Evolutionary conservation across 1,140 invertebrate genomes (phyloP).

Genomic region (Eurosta solidaginis): DNA sequence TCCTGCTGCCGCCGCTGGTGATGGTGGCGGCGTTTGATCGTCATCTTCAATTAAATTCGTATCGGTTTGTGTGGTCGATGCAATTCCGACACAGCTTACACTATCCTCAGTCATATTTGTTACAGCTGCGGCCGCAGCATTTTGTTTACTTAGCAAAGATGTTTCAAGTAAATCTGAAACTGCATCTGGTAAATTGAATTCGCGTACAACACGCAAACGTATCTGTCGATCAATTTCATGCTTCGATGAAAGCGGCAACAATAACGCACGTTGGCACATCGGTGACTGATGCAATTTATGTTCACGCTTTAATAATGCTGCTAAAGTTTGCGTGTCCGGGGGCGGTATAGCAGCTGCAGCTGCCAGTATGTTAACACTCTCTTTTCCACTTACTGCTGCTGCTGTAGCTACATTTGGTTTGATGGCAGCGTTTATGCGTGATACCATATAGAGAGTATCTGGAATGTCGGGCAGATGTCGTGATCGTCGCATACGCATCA

Average conservation of each 20-base stretch:
- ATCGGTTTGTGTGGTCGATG: constrained; percentile 31
- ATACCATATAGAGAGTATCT: constrained; percentile 92
- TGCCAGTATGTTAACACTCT: constrained; percentile 67
- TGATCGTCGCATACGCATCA: constrained; percentile 73
- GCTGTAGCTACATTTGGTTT: constrained; percentile 62
- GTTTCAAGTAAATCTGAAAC: constrained; percentile 82
- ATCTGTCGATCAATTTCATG: constrained; percentile 79
- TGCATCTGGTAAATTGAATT: constrained; percentile 91
- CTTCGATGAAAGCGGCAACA: constrained; percentile 75
- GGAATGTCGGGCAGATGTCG: constrained; percentile 79
- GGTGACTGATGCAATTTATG: constrained; percentile 82
- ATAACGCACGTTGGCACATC: constrained; percentile 76
- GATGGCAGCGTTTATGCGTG: constrained; percentile 52
- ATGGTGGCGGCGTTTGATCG: constrained; percentile 53
- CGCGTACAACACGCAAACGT: constrained; percentile 85
- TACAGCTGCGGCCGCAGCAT: constrained; percentile 1
- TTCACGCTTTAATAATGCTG: constrained; percentile 84
- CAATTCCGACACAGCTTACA: too few species aligned
- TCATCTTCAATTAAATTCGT: constrained; percentile 44
- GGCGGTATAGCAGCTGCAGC: constrained; percentile 69
- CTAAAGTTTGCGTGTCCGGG: constrained; percentile 74
- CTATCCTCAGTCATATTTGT: neutral
- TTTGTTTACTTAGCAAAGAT: constrained; percentile 46
- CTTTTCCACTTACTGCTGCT: constrained; percentile 66
- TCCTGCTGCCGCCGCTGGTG: constrained; percentile 46